Base-by-base conservation (phyloP, 64 coral and sea anemone species). In the Catalaphyllia jardinei region DNA sequence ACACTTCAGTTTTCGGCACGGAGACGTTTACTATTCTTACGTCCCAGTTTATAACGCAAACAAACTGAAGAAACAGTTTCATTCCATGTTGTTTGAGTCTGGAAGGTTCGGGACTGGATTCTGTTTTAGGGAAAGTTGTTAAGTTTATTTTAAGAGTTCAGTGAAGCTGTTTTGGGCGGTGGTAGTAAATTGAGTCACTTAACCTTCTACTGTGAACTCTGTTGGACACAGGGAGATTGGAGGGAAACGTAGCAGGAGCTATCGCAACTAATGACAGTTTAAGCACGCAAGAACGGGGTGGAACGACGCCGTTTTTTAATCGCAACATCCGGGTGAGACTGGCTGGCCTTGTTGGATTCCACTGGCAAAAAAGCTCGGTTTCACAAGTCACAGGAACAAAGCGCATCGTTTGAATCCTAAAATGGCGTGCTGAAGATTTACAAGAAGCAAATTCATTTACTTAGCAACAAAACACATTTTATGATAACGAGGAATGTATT, bases 271-370 rank as follows among this genome's bases (percentile, higher is more conserved):
- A 19, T 19, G 38, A 76, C 31, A 22, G 31, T 9, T 76, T 49
- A 76, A 49, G 16, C 74, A 76, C 35, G 35, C 74, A 46, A 77
- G 16, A 77, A 46, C 33, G 49, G 74, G 74, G 74, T 77, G 74
- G 74, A 46, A 42, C 74, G 9, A 77, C 35, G 19, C 19, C 9
- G 17, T 10, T 9, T 49, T 49, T 77, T 10, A 77, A 22, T 20
- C n/a, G 35, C 3, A 75, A 17, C 17, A 16, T 75, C 33, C 15
- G 30, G 1, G 12, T 46, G 12, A 31, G 18, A 75, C 17, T 75
- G 15, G 8, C 11, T 77, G 4, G 14, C 16, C 11, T 49, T 77
- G 17, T 50, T 30, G 6, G 35, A 49, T 31, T 38, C 64, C 9
- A 0, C 4, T 73, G 71, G 12, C n/a, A 73, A 73, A 73, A 46